Evolutionary conservation across 1,140 invertebrate genomes (phyloP), one percentile per base, ranked within the genome.

Genomic region (Theocolax elegans): DNA sequence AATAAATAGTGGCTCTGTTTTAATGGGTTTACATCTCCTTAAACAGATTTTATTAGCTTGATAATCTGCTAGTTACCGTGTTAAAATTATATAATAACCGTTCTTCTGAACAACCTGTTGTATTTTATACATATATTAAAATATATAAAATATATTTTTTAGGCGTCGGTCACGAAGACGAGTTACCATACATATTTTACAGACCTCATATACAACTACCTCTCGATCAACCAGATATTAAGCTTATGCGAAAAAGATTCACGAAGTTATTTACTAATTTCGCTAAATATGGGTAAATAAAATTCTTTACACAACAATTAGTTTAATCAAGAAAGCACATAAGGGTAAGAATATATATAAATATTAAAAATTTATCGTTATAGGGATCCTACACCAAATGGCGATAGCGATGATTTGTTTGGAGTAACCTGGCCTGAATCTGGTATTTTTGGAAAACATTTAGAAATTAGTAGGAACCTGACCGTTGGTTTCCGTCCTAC

Each of bases 151-250:
- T n/a, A n/a, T n/a, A 1, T 31, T 21, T 53, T 64, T 38, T n/a
- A 64, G 62, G 62, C 2, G 62, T 40, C 15, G 62, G 46, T 2
- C 62, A 64, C 13, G 62, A 40, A 64, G 62, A 64, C 25, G 62
- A 64, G 13, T 53, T 64, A 40, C 21, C 62, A 10, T 53, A 64
- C 19, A 4, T 64, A 53, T 64, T 64, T 49, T 64, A 64, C 21
- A 49, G 27, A 8, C 62, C 62, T 27, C 17, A 53, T 13, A 3
- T 25, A n/a, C 3, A 53, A 1, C 13, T 64, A 15, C 62, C 62
- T 6, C n/a, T 53, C 1, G 1, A 64, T 38, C 6, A 51, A 15
- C 13, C 21, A 2, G 21, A 27, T 0, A 64, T 64, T 15, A 9
- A 19, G 53, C 19, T 53, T 15, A 51, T 19, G 6, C 49, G 60